Base-by-base conservation (phyloP, 1,140 invertebrate genomes). In the Drosophila pseudoananassae region DNA sequence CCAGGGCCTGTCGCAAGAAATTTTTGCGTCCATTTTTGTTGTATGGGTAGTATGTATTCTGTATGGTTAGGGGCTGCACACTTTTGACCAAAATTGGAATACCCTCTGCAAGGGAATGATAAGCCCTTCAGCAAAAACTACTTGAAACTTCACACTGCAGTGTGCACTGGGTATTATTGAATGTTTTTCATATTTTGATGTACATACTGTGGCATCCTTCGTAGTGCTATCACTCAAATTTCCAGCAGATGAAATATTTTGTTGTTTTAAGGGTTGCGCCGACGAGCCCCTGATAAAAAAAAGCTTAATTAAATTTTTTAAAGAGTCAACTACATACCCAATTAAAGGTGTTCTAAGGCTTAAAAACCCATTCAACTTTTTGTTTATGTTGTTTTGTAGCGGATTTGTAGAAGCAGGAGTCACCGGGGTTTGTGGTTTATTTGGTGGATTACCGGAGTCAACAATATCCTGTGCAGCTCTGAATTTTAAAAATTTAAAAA, bases 321-420 rank as follows among this genome's bases (percentile, higher is more conserved):
- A 23, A 55, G 3, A 15, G 8, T 14, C 10, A n/a, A 14, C 4
- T 57, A 76, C 82, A 93, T 82, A 95, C 95, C 94, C 94, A 64
- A 97, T 97, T 23, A 96, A 93, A 2, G 96, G 96, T 31, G 96
- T 96, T 91, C 95, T 96, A 53, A 97, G 92, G 78, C 93, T 96
- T 15, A 97, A 93, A 70, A 96, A 96, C 38, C 95, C 96, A 89
- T 96, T 96, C 15, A 95, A 79, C 60, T 93, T 92, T 7, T 84
- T 72, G 72, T 92, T 92, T n/a, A 92, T 84, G 53, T 92, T 92
- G 61, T 91, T 92, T 72, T 91, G 88, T 10, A 91, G 46, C 25
- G 84, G 90, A 46, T 75, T 87, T 8, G 84, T 56, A 31, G 75
- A 64, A 23, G 75, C 45, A 66, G 79, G 81, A 15, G 76, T 52